These are phyloP conservation scores for Drosophila ustulata DNA, from an alignment of 2,888 invertebrate species.

Conservation along the genomic window DNA sequence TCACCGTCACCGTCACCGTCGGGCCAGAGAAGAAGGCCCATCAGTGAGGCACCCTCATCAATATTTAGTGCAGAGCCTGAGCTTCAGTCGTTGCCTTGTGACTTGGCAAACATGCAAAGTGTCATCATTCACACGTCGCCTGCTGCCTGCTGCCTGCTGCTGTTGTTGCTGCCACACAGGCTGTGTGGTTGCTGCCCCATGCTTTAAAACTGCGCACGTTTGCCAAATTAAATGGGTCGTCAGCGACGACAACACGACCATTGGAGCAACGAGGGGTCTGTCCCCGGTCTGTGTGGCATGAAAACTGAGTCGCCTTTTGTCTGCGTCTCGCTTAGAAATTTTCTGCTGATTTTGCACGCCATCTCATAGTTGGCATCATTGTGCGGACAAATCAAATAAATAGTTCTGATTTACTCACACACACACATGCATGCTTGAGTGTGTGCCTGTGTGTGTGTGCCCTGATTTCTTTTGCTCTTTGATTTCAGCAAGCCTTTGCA, in stretches of 20 bases:
- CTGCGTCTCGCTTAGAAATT: slow-evolving; percentile 54
- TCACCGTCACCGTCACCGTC: slow-evolving; percentile 11
- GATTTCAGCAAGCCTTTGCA: slow-evolving; percentile 69
- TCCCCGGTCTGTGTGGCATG: neutral
- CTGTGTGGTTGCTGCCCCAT: slow-evolving; percentile 36
- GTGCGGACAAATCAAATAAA: slow-evolving; percentile 77
- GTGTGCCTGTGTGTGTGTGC: slow-evolving; percentile 23
- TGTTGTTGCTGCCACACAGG: slow-evolving; percentile 16
- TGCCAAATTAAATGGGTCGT: slow-evolving; percentile 81
- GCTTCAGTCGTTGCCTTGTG: slow-evolving; percentile 37
- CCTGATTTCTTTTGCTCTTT: slow-evolving; percentile 51
- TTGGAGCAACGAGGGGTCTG: slow-evolving; percentile 17
- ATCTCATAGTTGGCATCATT: slow-evolving; percentile 73
- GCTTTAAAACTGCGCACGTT: slow-evolving; percentile 79
- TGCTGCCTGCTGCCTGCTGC: slow-evolving; percentile 37
- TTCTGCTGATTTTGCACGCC: slow-evolving; percentile 76
- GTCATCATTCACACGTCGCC: slow-evolving; percentile 81
- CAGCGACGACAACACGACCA: slow-evolving; percentile 46
- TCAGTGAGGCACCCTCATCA: slow-evolving; percentile 63
- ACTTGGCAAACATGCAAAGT: slow-evolving; percentile 81
- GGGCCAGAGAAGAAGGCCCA: slow-evolving; percentile 11
- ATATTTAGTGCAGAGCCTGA: slow-evolving; percentile 73
- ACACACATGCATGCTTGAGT: slow-evolving; percentile 2
- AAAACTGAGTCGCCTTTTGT: slow-evolving; percentile 56
- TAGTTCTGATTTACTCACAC: slow-evolving; percentile 70